phyloP scores from a whole-genome alignment of 2,797 vertebrate species.

The Heteromormyrus szaboi region DNA sequence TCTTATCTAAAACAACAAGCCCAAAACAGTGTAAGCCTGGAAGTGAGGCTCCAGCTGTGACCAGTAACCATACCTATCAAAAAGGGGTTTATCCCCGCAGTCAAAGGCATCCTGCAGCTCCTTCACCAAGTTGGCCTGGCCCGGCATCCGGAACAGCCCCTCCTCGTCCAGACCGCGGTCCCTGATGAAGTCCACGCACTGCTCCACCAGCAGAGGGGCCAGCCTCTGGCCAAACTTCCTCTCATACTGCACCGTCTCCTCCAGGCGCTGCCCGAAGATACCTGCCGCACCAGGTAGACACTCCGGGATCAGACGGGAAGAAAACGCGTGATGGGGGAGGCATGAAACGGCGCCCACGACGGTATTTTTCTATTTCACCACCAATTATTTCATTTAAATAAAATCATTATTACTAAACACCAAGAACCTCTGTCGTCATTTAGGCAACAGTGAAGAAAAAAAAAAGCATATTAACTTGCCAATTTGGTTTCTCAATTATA shows the following conservation, averaged over 20 bases:
- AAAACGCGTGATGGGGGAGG: neutral
- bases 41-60: neutral
- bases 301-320: neutral
- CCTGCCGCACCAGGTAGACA: constrained; percentile 53
- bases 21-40: neutral
- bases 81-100: constrained; percentile 88
- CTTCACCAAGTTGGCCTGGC: constrained; percentile 90
- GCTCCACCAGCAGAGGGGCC: constrained; percentile 86
- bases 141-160: constrained; percentile 89
- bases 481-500: neutral
- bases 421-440: neutral
- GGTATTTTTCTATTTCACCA: neutral
- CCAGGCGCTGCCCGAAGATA: constrained; percentile 85
- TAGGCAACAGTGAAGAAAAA: neutral
- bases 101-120: constrained; percentile 94
- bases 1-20: neutral
- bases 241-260: constrained; percentile 84
- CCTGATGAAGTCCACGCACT: constrained; percentile 93
- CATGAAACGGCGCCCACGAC: neutral
- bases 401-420: neutral
- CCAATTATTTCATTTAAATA: neutral
- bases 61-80: constrained; percentile 73
- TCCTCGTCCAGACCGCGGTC: constrained; percentile 82
- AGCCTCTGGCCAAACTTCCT: constrained; percentile 74
- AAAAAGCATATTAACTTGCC: neutral